Base-by-base conservation (phyloP, 2,888 invertebrate species). In the Globia sparganii region DNA sequence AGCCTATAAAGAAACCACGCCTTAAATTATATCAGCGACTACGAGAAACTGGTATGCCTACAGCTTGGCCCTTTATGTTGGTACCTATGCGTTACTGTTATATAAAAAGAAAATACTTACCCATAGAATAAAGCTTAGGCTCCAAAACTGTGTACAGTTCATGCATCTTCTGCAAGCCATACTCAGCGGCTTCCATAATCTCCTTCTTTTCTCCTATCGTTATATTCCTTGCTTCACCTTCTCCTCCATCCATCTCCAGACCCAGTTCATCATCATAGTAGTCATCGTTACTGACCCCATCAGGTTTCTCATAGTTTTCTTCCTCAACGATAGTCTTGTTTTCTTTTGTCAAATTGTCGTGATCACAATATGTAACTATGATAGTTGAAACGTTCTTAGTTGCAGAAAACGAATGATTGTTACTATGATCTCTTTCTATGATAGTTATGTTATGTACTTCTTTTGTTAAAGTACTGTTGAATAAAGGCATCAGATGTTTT, bases 51-150 rank as follows among this genome's bases (percentile, higher is more conserved):
- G 25, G 9, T 8, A 21, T 9, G 9, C 21, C 25, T 21, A 49
- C 49, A 8, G 49, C 8, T 59, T 69, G 11, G 25, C 3, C 9
- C 4, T 25, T 59, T 21, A 31, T 40, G 15, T 31, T 15, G 3
- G 3, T 15, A 59, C 4, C 4, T 37, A 28, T 21, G 13, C 18
- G 5, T 15, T 2, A 25, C 8, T 40, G 8, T 9, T 61, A 34
- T 31, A 31, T 21, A 21, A 31, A 28, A 11, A 53, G 21, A 15
- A 0, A 71, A 18, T 40, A 90, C 97, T 96, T 90, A 98, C 98
- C 98, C 97, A 97, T 97, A 61, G 97, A 97, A 92, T 97, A 98
- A 31, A 98, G 95, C 84, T 97, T 96, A 0, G 98, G 98, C 89
- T 98, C 98, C 88, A 97, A 96, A 73, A 97, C 96, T 53, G 97